phyloP scores from a whole-genome alignment of 1,140 invertebrate genomes.

The Platyscapa corneri region DNA sequence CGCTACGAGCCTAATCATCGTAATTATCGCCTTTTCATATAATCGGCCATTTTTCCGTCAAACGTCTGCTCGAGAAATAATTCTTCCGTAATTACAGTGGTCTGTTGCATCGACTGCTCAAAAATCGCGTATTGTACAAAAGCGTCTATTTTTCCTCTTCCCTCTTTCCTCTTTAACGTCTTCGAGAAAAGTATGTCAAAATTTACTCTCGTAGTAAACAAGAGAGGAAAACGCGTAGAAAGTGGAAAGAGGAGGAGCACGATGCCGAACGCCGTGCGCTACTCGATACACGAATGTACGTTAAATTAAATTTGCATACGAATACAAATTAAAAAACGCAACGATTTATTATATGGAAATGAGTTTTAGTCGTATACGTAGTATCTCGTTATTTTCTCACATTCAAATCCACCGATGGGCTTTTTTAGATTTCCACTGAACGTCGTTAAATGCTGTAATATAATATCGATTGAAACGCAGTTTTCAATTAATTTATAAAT shows the following conservation, averaged over 20 bases:
- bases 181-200: constrained; percentile 26
- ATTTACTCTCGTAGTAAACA: neutral
- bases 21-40: constrained; percentile 40
- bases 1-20: constrained; percentile 21
- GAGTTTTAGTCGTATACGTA: neutral
- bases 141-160: constrained; percentile 11
- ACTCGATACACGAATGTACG: neutral
- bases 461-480: too few relatives aligned
- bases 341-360: neutral
- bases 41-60: constrained; percentile 34
- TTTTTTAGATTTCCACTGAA: neutral
- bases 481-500: too few relatives aligned
- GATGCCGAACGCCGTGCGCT: neutral
- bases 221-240: constrained; percentile 6
- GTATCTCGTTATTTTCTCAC: neutral
- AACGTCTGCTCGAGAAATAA: constrained; percentile 29
- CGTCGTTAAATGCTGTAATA: neutral
- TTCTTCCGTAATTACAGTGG: constrained; percentile 14
- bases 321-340: neutral
- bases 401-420: neutral
- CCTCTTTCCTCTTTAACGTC: neutral
- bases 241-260: neutral
- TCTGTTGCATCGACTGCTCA: constrained; percentile 45
- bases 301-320: constrained; percentile 5
- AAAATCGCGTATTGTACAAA: constrained; percentile 41